Evolutionary conservation across 1,140 invertebrate genomes (phyloP), one percentile per base, ranked within the genome.

Genomic region (Trachymyrmex cornetzi): DNA sequence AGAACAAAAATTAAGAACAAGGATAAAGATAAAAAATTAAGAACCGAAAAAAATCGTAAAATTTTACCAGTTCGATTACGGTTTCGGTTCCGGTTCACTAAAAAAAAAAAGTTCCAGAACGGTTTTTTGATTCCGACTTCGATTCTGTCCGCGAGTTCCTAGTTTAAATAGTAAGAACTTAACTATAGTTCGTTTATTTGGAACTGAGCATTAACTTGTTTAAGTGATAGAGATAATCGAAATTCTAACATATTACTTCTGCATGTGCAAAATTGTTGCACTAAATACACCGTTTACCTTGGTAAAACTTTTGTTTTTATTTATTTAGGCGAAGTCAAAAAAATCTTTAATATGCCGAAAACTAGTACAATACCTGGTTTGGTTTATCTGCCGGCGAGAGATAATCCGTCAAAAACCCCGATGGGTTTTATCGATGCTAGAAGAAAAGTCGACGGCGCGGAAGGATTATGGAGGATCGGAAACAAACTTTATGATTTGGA

Each of bases 381-480:
- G 3, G 38, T 14, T 16, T 85, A 93, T 67, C 86, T 92, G 27
- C 75, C 91, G 0, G 86, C 38, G 0, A 90, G 92, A 1, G 71
- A 94, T 5, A n/a, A 71, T 7, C 38, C 14, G 9, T 12, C 92
- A 2, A 92, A 91, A 74, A 93, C 91, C 6, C 63, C 86, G 0
- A 87, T 87, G 61, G 63, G 63, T 16, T 95, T 93, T 84, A 89
- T 98, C 16, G 95, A 96, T 53, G 96, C 96, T 2, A 97, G 97
- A 92, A 95, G 95, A 63, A 90, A 95, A 48, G 96, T 97, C 87
- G 97, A 98, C 91, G 97, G 96, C 16, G 97, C 97, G 0, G 97
- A 98, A 93, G 96, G 96, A 9, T 94, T 98, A 0, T 98, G 98
- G 98, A 95, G 98, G 80, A 96, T 98, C 19, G 96, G 97, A 87